phyloP scores from a whole-genome alignment of 92 coral and sea anemone species.

The Galaxea fascicularis region DNA sequence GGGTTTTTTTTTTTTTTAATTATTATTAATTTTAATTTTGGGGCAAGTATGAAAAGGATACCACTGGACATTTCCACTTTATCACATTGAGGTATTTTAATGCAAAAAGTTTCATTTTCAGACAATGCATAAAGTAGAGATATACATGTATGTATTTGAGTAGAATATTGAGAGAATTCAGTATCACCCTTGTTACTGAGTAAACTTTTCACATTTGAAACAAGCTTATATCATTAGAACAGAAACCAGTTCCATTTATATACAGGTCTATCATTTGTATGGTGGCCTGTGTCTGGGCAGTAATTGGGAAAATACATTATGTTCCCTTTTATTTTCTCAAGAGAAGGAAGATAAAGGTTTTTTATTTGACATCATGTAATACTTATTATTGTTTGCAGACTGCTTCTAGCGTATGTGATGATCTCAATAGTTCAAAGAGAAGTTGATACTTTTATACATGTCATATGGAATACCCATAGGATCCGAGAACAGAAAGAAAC shows the following conservation, averaged over 20 bases:
- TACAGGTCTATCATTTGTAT: not conserved
- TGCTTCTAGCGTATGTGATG: constrained; percentile 17
- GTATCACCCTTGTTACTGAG: not conserved
- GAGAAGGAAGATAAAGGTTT: not conserved
- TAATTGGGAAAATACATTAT: not conserved
- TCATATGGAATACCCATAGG: constrained; percentile 26
- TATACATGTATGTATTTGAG: not conserved
- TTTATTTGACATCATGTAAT: constrained; percentile 8
- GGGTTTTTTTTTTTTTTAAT: no score
- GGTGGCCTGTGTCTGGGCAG: constrained; percentile 1
- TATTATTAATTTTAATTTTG: no score
- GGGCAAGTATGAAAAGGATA: constrained; percentile 6
- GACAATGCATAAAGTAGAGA: constrained; percentile 1
- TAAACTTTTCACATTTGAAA: not conserved
- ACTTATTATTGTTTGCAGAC: constrained; percentile 5
- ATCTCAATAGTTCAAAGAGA: constrained; percentile 13
- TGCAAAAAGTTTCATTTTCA: constrained; percentile 1
- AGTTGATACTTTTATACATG: constrained; percentile 19
- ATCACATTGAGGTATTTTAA: constrained; percentile 6
- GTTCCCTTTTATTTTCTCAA: constrained; percentile 10
- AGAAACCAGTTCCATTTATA: constrained; percentile 7
- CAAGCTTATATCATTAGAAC: constrained; percentile 10
- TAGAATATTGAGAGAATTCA: not conserved
- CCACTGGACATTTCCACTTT: not conserved
- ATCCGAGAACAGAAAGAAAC: constrained; percentile 29